These are phyloP conservation scores for Manis crassicaudata DNA, from an alignment of 2,797 vertebrate species.

Conservation along the genomic window DNA sequence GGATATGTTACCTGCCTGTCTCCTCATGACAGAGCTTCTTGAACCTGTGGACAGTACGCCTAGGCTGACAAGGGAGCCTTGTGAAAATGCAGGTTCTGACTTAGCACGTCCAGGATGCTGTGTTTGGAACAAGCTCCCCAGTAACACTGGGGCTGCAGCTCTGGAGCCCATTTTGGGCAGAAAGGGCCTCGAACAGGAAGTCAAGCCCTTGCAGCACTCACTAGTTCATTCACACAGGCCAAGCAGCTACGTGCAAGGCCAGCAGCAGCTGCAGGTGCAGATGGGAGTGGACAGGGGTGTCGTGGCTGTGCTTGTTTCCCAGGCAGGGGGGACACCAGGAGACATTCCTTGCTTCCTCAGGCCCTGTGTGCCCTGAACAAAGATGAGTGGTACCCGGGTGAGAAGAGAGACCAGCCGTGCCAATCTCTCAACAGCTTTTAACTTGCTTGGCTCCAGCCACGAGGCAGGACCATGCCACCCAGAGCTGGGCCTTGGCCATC, in stretches of 20 bases:
- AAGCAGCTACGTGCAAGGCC: not conserved
- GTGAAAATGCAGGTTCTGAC: not conserved
- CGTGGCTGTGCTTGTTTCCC: not conserved
- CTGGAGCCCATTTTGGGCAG: not conserved
- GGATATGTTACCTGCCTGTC: not conserved
- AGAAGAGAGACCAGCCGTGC: constrained; percentile 1
- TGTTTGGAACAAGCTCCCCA: not conserved
- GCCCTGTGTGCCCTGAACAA: not conserved
- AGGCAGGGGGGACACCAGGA: not conserved
- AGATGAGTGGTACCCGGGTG: not conserved
- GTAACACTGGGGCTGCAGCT: not conserved
- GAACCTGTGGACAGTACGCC: not conserved
- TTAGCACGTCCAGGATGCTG: not conserved
- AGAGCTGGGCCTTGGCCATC: not conserved
- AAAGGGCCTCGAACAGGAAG: not conserved
- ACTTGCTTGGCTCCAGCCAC: not conserved
- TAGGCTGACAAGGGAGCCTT: not conserved
- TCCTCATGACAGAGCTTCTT: not conserved
- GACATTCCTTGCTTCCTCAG: not conserved
- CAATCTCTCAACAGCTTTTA: constrained; percentile 23
- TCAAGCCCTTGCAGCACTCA: not conserved
- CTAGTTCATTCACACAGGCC: not conserved
- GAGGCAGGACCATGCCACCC: not conserved
- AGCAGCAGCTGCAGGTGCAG: not conserved
- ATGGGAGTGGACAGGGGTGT: fast-evolving